These are phyloP conservation scores for Myxocyprinus asiaticus DNA, from an alignment of 2,113 vertebrate genomes.

Conservation along the genomic window DNA sequence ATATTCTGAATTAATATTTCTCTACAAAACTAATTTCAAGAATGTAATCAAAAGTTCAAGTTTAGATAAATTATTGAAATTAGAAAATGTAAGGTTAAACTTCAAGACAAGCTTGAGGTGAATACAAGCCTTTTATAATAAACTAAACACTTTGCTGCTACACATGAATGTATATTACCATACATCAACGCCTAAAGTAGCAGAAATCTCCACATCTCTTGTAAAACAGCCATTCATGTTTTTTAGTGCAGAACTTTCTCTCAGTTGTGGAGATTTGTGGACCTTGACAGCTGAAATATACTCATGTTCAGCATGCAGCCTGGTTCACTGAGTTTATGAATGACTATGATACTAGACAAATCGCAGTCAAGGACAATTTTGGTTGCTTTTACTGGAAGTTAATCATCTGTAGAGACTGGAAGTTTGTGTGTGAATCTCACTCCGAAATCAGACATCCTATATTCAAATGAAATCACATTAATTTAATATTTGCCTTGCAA, in stretches of 20 bases:
- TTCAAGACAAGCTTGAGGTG: too few species aligned
- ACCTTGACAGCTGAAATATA: neutral
- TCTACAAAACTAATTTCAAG: too few species aligned
- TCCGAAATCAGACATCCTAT: slow-evolving; percentile 21
- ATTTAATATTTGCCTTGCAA: neutral
- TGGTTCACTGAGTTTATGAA: slow-evolving; percentile 61
- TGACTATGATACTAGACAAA: slow-evolving; percentile 35
- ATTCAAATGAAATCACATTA: neutral
- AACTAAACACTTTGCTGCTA: too few species aligned
- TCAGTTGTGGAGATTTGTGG: neutral
- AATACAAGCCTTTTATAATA: too few species aligned
- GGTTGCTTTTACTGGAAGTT: slow-evolving; percentile 52
- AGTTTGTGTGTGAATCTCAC: slow-evolving; percentile 36
- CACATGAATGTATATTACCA: too few species aligned
- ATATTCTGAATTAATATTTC: too few species aligned
- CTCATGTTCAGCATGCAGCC: neutral
- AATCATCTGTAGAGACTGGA: slow-evolving; percentile 53
- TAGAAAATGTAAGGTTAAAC: too few species aligned
- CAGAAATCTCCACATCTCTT: neutral
- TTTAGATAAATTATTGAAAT: too few species aligned
- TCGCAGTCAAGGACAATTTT: slow-evolving; percentile 42
- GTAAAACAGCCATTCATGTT: neutral
- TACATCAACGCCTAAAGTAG: too few species aligned
- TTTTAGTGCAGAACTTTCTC: neutral
- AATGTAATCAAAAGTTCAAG: too few species aligned